Evolutionary conservation across 2,113 vertebrate genomes (phyloP).

Genomic region (Haplotaxodon microlepis): DNA sequence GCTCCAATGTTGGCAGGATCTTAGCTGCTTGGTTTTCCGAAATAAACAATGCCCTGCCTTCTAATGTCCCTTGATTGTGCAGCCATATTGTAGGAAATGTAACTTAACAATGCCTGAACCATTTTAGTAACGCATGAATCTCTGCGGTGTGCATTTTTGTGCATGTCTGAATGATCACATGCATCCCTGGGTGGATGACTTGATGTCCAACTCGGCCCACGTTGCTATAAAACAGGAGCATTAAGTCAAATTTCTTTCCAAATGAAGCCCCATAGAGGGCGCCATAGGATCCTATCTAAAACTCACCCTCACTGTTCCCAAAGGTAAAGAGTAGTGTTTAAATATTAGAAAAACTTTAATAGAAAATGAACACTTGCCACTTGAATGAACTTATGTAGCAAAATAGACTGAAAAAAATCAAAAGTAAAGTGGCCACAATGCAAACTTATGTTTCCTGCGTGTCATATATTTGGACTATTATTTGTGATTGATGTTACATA

Average conservation of each 20-base stretch:
- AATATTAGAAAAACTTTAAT: neutral
- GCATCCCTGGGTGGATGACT: neutral
- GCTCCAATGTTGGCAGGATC: neutral
- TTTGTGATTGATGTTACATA: neutral
- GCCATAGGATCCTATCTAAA: neutral
- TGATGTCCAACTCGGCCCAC: neutral
- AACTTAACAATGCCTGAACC: neutral
- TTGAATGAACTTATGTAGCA: fast-evolving
- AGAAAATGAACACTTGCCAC: neutral
- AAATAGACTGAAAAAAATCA: neutral
- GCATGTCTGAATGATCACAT: neutral
- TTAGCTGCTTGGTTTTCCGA: fast-evolving
- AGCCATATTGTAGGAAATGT: neutral
- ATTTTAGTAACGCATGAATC: neutral
- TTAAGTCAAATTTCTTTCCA: neutral
- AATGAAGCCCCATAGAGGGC: slow-evolving; percentile 23
- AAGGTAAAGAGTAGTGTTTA: neutral
- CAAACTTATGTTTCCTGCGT: neutral
- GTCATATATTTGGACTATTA: neutral
- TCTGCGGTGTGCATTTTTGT: neutral
- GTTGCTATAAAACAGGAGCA: neutral
- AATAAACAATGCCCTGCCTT: neutral
- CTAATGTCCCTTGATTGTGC: neutral
- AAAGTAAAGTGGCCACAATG: neutral
- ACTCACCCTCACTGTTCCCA: neutral